Conservation (phyloP, 2,888 invertebrate genomes). For the Mythimna albipuncta region DNA sequence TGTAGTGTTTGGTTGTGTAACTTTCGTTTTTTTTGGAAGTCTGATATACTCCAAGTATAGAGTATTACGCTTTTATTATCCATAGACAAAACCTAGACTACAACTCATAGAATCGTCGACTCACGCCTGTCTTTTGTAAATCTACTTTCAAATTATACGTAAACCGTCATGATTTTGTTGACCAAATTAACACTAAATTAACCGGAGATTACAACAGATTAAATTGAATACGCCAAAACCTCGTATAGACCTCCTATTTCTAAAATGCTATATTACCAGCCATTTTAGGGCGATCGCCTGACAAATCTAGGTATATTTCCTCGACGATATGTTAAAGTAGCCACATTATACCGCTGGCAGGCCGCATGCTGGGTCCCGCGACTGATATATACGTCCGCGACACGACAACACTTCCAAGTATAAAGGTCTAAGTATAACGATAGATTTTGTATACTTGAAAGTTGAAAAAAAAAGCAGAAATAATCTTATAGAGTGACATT, state of each 20-base stretch:
- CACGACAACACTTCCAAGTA: constrained; percentile 61
- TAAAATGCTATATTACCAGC: constrained; percentile 19
- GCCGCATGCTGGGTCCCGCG: constrained; percentile 54
- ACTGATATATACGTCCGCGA: constrained; percentile 63
- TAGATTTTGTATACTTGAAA: not conserved
- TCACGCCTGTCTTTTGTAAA: too few relatives aligned
- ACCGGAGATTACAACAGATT: not conserved
- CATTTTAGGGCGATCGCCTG: constrained; percentile 65
- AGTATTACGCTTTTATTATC: too few relatives aligned
- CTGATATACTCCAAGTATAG: too few relatives aligned
- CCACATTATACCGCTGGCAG: constrained; percentile 55
- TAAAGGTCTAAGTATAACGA: constrained; percentile 47
- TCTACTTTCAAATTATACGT: not conserved
- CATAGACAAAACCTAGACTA: too few relatives aligned
- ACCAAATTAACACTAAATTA: not conserved
- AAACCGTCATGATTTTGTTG: not conserved
- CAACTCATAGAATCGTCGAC: too few relatives aligned
- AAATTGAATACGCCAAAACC: not conserved
- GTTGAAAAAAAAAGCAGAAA: not conserved
- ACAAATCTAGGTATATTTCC: constrained; percentile 68
- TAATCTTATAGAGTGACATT: not conserved
- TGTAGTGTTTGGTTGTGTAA: not conserved
- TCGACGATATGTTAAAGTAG: constrained; percentile 64
- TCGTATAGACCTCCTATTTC: constrained; percentile 7
- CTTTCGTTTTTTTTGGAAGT: not conserved